A percentile compares a stretch with the other conserved stretches of the same genome.
Evolutionary conservation across 2,797 vertebrate species (phyloP).

Genomic region (Jordanella pulchra): DNA sequence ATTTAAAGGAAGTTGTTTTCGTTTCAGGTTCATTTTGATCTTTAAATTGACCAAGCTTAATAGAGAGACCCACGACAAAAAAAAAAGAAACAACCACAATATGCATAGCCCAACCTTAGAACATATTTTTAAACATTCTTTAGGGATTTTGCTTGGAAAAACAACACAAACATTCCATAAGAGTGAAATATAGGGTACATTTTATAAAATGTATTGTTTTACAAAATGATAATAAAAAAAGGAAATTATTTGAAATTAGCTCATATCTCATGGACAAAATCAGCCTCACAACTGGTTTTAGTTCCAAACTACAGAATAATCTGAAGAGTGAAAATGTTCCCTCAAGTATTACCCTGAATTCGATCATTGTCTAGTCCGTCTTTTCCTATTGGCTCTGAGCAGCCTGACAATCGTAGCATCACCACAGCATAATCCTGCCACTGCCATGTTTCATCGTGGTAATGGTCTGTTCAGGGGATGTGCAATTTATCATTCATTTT

Average conservation of each 20-base stretch:
- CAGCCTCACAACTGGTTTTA: neutral
- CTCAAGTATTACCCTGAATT: no score
- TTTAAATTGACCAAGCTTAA: no score
- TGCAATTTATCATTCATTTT: no score
- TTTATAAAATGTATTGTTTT: neutral
- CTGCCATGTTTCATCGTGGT: neutral
- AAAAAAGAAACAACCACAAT: neutral
- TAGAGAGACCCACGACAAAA: no score
- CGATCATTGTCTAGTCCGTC: no score
- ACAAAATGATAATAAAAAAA: neutral
- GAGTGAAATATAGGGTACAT: neutral
- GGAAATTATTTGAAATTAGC: no score
- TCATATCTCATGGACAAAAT: no score
- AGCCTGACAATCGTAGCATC: neutral
- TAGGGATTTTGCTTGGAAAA: neutral
- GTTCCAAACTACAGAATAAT: neutral
- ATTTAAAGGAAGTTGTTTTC: no score
- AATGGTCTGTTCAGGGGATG: neutral
- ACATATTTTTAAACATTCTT: neutral
- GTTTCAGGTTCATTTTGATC: no score
- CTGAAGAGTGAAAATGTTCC: neutral
- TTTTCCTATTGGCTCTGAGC: no score
- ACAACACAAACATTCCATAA: neutral
- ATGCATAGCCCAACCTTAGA: neutral
- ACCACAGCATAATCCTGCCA: neutral